Evolutionary conservation across 2,113 vertebrate genomes (phyloP).

Genomic region (Ranitomeya variabilis): DNA sequence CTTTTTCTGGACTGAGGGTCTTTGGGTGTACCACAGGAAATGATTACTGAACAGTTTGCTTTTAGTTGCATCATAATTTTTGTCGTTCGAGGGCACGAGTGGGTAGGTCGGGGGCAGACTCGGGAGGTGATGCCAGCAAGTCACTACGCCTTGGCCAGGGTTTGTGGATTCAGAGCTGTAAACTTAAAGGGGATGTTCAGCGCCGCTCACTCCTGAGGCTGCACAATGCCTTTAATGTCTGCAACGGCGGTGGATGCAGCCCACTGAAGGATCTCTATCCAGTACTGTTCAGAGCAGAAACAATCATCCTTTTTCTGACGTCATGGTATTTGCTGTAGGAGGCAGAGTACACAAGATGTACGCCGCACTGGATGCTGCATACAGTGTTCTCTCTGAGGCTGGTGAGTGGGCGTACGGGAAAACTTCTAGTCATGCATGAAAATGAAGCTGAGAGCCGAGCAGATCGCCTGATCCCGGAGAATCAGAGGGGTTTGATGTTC

Average conservation of each 20-base stretch:
- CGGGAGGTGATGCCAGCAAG: too few species aligned
- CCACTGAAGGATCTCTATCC: not conserved
- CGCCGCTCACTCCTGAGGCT: too few species aligned
- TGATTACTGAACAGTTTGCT: too few species aligned
- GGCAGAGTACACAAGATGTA: not conserved
- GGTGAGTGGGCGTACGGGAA: slow-evolving; percentile 31
- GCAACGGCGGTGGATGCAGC: not conserved
- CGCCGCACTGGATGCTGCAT: not conserved
- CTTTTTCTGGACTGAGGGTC: too few species aligned
- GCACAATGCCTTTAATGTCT: too few species aligned
- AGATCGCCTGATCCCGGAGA: not conserved
- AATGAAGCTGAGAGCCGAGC: slow-evolving; percentile 16
- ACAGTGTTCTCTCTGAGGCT: slow-evolving; percentile 18
- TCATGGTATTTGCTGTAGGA: not conserved
- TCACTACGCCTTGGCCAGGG: too few species aligned
- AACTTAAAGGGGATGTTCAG: too few species aligned
- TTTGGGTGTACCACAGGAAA: too few species aligned
- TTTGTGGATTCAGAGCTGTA: too few species aligned
- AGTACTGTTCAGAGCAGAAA: not conserved
- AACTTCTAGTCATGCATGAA: slow-evolving; percentile 38
- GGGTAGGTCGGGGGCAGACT: too few species aligned
- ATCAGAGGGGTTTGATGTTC: not conserved
- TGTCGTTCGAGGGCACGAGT: too few species aligned
- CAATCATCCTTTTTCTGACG: not conserved
- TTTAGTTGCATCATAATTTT: too few species aligned